These are phyloP conservation scores for Eonycteris spelaea DNA, from an alignment of 2,113 vertebrate genomes.

Conservation along the genomic window DNA sequence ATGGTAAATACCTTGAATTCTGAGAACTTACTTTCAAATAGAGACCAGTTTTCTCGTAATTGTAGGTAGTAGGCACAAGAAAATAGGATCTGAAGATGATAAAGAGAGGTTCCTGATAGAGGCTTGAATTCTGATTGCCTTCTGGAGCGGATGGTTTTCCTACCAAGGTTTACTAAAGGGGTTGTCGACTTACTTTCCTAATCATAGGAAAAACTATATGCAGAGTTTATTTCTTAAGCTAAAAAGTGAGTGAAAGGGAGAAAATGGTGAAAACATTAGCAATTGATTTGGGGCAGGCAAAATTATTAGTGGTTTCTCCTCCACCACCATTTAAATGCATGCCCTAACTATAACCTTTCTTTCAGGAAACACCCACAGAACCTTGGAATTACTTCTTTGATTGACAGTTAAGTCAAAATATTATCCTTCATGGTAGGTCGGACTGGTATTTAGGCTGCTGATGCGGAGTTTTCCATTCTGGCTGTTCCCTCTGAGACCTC, in stretches of 20 bases:
- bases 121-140: not conserved
- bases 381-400: not conserved
- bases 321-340: conserved; percentile 8
- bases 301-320: conserved; percentile 32
- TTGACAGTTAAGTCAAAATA: conserved; percentile 66
- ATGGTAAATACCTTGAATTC: not conserved
- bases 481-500: conserved; percentile 2
- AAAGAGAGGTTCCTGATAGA: not conserved
- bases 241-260: not conserved
- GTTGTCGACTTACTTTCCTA: conserved; percentile 46
- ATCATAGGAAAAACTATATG: not conserved
- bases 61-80: not conserved
- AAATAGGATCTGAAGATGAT: not conserved
- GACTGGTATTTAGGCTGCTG: conserved; percentile 45
- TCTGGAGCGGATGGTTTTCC: not conserved
- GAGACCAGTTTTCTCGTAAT: not conserved
- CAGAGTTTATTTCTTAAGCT: conserved; percentile 5
- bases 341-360: not conserved
- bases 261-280: not conserved
- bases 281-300: not conserved
- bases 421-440: conserved; percentile 32
- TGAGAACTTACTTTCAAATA: not conserved
- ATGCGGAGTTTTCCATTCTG: conserved; percentile 52
- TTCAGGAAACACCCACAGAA: not conserved
- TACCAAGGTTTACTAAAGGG: not conserved